Percentiles rank a stretch among this genome's conserved stretches.
These are phyloP conservation scores for Nephrotoma appendiculata DNA, from an alignment of 2,888 invertebrate genomes.

Conservation along the genomic window DNA sequence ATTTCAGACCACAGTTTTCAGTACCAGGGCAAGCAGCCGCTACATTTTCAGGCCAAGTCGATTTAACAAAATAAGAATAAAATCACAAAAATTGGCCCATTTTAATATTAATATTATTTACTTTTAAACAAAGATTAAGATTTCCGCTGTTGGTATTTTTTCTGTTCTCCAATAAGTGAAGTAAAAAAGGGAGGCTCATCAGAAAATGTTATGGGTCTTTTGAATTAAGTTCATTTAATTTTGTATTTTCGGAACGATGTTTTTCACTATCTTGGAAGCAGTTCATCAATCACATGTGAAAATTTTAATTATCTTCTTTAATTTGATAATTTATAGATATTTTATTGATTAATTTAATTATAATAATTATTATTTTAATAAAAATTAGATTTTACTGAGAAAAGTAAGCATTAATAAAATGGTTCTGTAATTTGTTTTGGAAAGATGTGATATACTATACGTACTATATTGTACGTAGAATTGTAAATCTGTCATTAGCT, in stretches of 20 bases:
- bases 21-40: slow-evolving; percentile 30
- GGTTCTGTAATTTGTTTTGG: not conserved
- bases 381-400: not conserved
- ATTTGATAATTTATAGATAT: not conserved
- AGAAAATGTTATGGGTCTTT: not conserved
- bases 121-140: not conserved
- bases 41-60: slow-evolving; percentile 9
- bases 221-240: not conserved
- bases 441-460: too few species aligned
- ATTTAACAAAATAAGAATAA: not conserved
- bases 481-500: too few species aligned
- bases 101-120: not conserved
- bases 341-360: not conserved
- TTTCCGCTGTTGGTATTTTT: not conserved
- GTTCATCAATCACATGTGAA: not conserved
- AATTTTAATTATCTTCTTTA: not conserved
- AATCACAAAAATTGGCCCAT: not conserved
- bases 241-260: not conserved
- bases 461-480: too few species aligned
- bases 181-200: not conserved
- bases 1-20: slow-evolving; percentile 73
- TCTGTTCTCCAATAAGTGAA: not conserved
- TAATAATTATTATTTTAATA: not conserved
- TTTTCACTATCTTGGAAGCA: not conserved
- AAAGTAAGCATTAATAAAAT: not conserved